Base-by-base conservation (phyloP, 2,113 vertebrate species). In the Stomatorhinus ivindoensis region DNA sequence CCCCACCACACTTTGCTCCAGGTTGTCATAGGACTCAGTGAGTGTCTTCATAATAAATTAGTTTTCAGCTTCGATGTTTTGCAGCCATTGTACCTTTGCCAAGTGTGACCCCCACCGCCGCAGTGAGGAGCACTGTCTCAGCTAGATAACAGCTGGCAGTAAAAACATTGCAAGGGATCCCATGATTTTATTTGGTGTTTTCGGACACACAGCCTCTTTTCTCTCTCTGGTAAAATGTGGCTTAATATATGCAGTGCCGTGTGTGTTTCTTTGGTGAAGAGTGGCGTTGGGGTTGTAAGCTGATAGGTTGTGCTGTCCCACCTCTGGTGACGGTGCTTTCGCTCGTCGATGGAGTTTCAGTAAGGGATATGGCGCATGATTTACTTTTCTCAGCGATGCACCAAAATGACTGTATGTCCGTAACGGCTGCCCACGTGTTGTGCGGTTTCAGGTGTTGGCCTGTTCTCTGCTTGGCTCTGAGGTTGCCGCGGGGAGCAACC, bases 401-500 rank as follows among this genome's bases (percentile, higher is more conserved):
- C 3, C 35, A 8, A 80, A 80, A 80, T 42, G 73, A 19, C 35
- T 80, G 35, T 42, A 6, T 39, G 2, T 42, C 4, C 19, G 19
- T 84, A n/a, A 47, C 21, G 11, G 13, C 31, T 17, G 4, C 8
- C 8, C 55, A 53, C 13, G 5, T 48, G 5, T 65, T 50, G 24
- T 42, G 17, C 61, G 19, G n/a, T 21, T 55, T 91, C 83, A 21
- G 96, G 93, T 94, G 91, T 90, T 92, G 89, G 89, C 93, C 91
- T 91, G 91, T 91, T 76, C 93, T 94, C 92, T 93, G 93, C 93
- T 91, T 92, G 91, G 92, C 91, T 91, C 88, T 95, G 91, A 95
- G 88, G 92, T 93, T 89, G 88, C 76, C 83, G 91, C 90, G 91
- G 91, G 88, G 93, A 92, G 91, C 92, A 92, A 90, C 89, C 90